Evolutionary conservation across 2,888 invertebrate genomes (phyloP).

Genomic region (Mongoloraphidia duomilia): DNA sequence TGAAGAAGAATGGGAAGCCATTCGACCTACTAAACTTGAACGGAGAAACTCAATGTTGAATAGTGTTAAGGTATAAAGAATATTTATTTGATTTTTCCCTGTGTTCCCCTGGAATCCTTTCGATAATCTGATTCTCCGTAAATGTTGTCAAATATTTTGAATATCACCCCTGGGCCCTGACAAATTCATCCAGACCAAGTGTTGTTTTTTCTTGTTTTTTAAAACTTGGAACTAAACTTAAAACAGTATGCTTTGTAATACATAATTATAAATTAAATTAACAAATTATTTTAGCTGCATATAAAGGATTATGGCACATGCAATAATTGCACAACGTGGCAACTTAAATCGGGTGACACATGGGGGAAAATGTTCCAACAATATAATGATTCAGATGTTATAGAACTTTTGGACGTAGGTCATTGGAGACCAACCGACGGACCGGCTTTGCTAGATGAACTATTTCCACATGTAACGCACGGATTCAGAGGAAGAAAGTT

Average conservation of each 20-base stretch:
- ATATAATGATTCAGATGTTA: slow-evolving; percentile 12
- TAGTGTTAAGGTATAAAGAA: slow-evolving; percentile 44
- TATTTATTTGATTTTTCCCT: too few species aligned
- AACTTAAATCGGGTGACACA: slow-evolving; percentile 38
- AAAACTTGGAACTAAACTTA: too few species aligned
- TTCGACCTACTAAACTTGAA: slow-evolving; percentile 53
- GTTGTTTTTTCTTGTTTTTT: too few species aligned
- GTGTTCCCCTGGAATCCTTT: too few species aligned
- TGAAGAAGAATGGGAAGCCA: slow-evolving; percentile 75
- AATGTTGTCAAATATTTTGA: neutral
- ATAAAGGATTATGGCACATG: slow-evolving; percentile 29
- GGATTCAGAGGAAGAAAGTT: slow-evolving; percentile 62
- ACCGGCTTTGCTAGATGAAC: slow-evolving; percentile 45
- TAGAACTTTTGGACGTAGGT: slow-evolving; percentile 42
- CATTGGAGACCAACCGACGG: slow-evolving; percentile 62
- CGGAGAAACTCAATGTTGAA: slow-evolving; percentile 46
- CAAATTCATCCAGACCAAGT: too few species aligned
- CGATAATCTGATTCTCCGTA: too few species aligned
- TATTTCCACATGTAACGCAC: slow-evolving; percentile 68
- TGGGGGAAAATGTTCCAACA: slow-evolving; percentile 34
- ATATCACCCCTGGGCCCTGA: neutral
- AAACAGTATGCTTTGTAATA: too few species aligned
- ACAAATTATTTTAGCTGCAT: slow-evolving; percentile 22
- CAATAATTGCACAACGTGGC: slow-evolving; percentile 41
- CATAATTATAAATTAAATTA: slow-evolving; percentile 1